Conservation (phyloP, 2,113 vertebrate genomes). For the Istiophorus platypterus region DNA sequence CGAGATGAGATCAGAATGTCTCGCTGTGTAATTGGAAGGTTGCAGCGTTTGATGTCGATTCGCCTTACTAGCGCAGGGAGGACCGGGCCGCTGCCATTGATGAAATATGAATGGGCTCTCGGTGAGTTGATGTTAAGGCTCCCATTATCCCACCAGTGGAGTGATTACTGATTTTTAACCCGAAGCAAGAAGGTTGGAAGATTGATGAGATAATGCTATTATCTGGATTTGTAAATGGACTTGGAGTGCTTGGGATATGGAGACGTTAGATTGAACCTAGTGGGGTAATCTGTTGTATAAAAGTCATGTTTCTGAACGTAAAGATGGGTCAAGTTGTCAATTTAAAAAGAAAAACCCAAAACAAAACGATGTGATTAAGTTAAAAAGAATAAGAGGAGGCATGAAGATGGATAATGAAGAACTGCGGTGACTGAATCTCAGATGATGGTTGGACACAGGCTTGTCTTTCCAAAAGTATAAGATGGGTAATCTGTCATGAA, state of each 20-base stretch:
- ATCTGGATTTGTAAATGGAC: constrained; percentile 60
- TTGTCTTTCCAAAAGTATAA: constrained; percentile 11
- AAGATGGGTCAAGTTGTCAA: background rate
- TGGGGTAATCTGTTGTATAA: constrained; percentile 5
- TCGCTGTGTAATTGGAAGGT: constrained; percentile 76
- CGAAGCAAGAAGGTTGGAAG: constrained; percentile 49
- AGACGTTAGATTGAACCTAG: constrained; percentile 28
- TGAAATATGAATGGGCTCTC: constrained; percentile 80
- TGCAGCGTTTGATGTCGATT: constrained; percentile 75
- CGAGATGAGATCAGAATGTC: constrained; percentile 67
- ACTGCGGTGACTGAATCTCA: constrained; percentile 1
- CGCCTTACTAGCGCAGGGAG: constrained; percentile 27
- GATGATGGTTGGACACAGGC: constrained; percentile 5
- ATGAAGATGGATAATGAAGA: background rate
- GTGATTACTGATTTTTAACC: constrained; percentile 74
- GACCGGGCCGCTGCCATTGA: constrained; percentile 54
- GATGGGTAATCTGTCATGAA: constrained; percentile 18
- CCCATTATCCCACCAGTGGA: constrained; percentile 58
- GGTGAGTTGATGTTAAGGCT: constrained; percentile 44
- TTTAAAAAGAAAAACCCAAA: too few species aligned
- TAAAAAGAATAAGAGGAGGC: background rate
- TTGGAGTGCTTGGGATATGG: constrained; percentile 17
- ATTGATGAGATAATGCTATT: constrained; percentile 59
- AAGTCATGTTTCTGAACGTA: constrained; percentile 20
- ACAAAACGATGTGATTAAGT: constrained; percentile 12